Base-by-base conservation (phyloP, 1,140 invertebrate species). In the Nasonia longicornis region DNA sequence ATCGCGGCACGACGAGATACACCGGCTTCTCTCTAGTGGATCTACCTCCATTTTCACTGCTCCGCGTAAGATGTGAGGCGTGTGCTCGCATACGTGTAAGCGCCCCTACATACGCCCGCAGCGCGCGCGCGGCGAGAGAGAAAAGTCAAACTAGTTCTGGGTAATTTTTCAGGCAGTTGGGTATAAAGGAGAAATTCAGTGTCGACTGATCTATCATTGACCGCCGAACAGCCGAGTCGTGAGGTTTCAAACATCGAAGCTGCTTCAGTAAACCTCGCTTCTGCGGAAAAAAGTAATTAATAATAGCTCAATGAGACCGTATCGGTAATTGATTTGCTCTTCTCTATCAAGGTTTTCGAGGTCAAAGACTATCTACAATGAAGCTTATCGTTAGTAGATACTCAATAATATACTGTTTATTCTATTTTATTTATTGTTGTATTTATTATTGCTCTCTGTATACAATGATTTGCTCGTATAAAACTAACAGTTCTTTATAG, bases 121-220 rank as follows among this genome's bases (percentile, higher is more conserved):
- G 20, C 70, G 11, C 38, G 11, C 38, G 84, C 70, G 11, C 38
- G 84, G 45, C 8, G 81, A 20, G 79, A 84, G 86, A 86, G 87
- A 89, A 89, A 90, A 86, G 87, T 87, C 86, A 89, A 91, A 91
- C 90, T 89, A 90, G 90, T 91, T 91, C 82, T 82, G 83, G 80
- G 0, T 38, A 77, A 90, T 90, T 89, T 90, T 90, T 90, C 88
- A 85, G 69, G 69, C 76, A 73, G 63, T 74, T 66, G 74, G 86
- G 86, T 91, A 91, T 91, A 91, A 91, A 91, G 87, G 89, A 89
- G 89, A 90, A 89, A 90, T 90, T 89, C 89, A 87, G 87, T 89
- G 85, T 89, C 86, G 82, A 75, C 75, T 80, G 87, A 87, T 88
- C 83, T 86, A 86, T 90, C 89, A 91, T 88, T 91, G 86, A 76